These are phyloP conservation scores for Ophioninae sp. DNA, from an alignment of 2,888 invertebrate species.

Conservation along the genomic window DNA sequence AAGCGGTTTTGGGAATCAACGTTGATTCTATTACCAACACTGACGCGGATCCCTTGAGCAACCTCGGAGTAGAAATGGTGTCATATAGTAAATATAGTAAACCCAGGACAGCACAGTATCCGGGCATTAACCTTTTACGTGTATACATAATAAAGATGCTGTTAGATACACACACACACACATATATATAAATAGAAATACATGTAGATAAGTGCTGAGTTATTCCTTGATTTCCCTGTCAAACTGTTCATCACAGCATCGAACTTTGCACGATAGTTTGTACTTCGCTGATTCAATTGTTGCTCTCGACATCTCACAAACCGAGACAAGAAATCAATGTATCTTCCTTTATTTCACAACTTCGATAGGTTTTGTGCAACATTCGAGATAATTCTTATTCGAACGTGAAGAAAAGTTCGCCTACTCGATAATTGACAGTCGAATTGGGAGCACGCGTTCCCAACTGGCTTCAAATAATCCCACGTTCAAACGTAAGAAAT, in stretches of 20 bases:
- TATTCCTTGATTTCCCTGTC: conserved; percentile 17
- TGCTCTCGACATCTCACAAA: not conserved
- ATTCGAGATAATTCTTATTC: no score
- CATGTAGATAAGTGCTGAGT: conserved; percentile 12
- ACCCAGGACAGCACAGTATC: conserved; percentile 32
- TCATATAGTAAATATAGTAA: conserved; percentile 20
- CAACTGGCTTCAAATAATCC: no score
- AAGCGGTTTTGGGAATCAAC: conserved; percentile 57
- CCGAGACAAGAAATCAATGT: not conserved
- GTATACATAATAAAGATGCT: not conserved
- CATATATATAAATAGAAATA: conserved; percentile 4
- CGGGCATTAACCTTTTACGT: not conserved
- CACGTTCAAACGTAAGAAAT: no score
- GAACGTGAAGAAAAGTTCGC: no score
- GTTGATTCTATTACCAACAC: conserved; percentile 58
- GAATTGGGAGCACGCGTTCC: no score
- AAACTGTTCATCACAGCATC: conserved; percentile 9
- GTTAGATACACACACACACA: not conserved
- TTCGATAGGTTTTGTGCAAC: no score
- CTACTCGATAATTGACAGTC: no score
- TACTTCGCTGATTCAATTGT: conserved; percentile 1
- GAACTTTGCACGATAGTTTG: not conserved
- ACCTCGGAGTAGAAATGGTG: conserved; percentile 13
- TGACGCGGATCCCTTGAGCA: conserved; percentile 53
- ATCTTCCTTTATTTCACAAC: no score